A percentile compares a stretch with the other conserved stretches of the same genome.
Evolutionary conservation across 2,113 vertebrate species (phyloP).

Genomic region (Neogale vison): DNA sequence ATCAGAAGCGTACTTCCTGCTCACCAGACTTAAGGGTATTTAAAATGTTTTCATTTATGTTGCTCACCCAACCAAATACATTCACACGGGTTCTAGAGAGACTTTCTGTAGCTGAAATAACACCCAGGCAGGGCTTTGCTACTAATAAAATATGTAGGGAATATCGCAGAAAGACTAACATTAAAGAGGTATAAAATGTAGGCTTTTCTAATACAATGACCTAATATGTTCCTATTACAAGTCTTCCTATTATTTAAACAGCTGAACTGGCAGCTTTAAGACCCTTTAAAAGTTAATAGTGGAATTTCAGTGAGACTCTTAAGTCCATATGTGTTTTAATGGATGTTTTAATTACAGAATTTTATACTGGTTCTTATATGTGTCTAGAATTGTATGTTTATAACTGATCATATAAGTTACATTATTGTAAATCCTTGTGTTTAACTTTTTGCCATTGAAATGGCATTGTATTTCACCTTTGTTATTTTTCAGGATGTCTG

Average conservation of each 20-base stretch:
- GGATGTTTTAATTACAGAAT: slow-evolving; percentile 71
- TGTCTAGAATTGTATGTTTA: slow-evolving; percentile 66
- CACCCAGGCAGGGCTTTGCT: not conserved
- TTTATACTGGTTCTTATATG: slow-evolving; percentile 68
- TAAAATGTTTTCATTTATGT: slow-evolving; percentile 8
- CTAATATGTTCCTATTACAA: slow-evolving; percentile 73
- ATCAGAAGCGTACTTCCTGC: not conserved
- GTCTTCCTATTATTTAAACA: slow-evolving; percentile 78
- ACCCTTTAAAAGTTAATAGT: slow-evolving; percentile 74
- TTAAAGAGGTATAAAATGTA: slow-evolving; percentile 58
- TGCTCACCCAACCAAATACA: not conserved
- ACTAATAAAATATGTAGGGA: slow-evolving; percentile 38
- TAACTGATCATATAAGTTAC: slow-evolving; percentile 55
- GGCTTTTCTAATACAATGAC: slow-evolving; percentile 67
- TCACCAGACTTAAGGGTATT: not conserved
- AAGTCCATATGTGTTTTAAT: slow-evolving; percentile 74
- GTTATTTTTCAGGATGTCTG: slow-evolving; percentile 52
- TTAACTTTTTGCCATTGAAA: slow-evolving; percentile 67
- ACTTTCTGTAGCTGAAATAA: slow-evolving; percentile 55
- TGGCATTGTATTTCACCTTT: slow-evolving; percentile 65
- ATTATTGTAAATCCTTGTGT: slow-evolving; percentile 63
- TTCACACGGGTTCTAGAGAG: not conserved
- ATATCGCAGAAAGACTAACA: slow-evolving; percentile 58
- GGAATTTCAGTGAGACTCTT: slow-evolving; percentile 68
- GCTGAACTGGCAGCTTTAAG: slow-evolving; percentile 73